These are phyloP conservation scores for Argya squamiceps DNA, from an alignment of 2,797 vertebrate genomes.

Conservation along the genomic window DNA sequence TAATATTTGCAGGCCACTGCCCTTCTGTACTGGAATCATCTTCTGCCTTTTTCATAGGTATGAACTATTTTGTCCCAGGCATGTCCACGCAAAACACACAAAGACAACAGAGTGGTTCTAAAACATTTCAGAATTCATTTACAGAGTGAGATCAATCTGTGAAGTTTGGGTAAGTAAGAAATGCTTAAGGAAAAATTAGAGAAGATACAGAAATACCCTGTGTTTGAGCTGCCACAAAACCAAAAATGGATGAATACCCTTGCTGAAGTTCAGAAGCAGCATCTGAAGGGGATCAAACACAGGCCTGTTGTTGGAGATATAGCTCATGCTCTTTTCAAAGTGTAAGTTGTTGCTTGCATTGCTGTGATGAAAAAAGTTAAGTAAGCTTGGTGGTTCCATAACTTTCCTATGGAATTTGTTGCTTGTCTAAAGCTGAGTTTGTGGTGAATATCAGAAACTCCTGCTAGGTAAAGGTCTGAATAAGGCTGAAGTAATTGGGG, in stretches of 20 bases:
- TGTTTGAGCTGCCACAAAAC: not conserved
- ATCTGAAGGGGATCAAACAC: not conserved
- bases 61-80: not conserved
- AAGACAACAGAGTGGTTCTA: not conserved
- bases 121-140: not conserved
- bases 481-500: not conserved
- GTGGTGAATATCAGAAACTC: not conserved
- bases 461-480: not conserved
- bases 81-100: not conserved
- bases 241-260: not conserved
- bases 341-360: not conserved
- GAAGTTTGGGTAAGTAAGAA: not conserved
- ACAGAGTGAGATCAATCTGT: not conserved
- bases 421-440: not conserved
- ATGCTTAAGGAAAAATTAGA: not conserved
- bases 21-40: not conserved
- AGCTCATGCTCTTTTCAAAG: not conserved
- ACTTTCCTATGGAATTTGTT: not conserved
- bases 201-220: not conserved
- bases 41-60: not conserved
- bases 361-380: not conserved
- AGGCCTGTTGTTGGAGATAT: rapidly evolving
- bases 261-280: not conserved
- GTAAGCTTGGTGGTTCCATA: not conserved
- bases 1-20: not conserved